These are phyloP conservation scores for Diphyllodes magnificus DNA, from an alignment of 2,113 vertebrate species.

Conservation along the genomic window DNA sequence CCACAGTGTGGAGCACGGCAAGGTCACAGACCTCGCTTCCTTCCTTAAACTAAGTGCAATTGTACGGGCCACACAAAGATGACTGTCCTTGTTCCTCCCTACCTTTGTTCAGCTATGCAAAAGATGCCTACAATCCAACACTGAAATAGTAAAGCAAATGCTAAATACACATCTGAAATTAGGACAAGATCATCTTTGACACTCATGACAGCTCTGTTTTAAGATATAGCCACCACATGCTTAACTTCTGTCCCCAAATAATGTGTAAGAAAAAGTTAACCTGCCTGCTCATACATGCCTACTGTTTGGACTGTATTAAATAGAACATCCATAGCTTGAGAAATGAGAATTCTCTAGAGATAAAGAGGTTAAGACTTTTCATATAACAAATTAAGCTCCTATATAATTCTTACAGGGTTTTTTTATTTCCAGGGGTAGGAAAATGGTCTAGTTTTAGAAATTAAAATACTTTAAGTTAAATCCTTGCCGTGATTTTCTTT, in stretches of 20 bases:
- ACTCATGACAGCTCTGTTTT: background rate
- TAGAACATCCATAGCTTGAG: background rate
- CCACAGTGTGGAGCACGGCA: conserved; percentile 4
- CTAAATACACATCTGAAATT: background rate
- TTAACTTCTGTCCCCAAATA: background rate
- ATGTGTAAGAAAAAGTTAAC: background rate
- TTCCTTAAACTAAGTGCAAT: conserved; percentile 38
- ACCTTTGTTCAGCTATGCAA: background rate
- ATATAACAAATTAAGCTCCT: background rate
- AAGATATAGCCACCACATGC: background rate
- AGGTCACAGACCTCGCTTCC: conserved; percentile 42
- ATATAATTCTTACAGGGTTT: background rate
- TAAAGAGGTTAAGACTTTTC: conserved; percentile 20
- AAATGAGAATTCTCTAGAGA: background rate
- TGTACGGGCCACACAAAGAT: conserved; percentile 22
- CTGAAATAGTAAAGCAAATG: background rate
- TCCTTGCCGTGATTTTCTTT: background rate
- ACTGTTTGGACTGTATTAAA: background rate
- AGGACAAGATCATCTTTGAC: background rate
- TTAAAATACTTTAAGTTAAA: conserved; percentile 15
- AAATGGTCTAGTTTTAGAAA: background rate
- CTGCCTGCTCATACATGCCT: background rate
- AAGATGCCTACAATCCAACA: background rate
- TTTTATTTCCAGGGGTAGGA: background rate
- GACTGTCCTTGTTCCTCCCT: background rate